phyloP scores from a whole-genome alignment of 30 jellyfish, hydroid and myxozoan species.

The Turritopsis dohrnii region DNA sequence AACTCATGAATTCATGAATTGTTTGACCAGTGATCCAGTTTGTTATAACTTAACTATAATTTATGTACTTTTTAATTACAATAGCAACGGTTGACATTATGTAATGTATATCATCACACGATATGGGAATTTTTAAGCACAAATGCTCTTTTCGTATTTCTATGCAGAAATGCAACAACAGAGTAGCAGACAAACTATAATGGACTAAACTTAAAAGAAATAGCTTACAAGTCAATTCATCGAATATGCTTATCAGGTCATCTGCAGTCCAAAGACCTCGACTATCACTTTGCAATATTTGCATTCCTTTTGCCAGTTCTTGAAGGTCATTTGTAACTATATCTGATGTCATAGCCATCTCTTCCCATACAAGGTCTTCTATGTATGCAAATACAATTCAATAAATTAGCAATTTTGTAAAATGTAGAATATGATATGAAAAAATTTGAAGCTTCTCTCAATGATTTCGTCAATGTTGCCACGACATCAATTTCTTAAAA shows the following conservation, averaged over 20 bases:
- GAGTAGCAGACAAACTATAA: background rate
- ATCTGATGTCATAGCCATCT: constrained; percentile 30
- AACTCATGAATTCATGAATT: background rate
- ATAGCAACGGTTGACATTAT: background rate
- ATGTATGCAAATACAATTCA: background rate
- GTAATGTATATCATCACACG: background rate
- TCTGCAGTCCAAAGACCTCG: constrained; percentile 73
- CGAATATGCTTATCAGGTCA: constrained; percentile 71
- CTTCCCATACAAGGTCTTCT: constrained; percentile 67
- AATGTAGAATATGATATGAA: too few species aligned
- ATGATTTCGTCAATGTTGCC: too few species aligned
- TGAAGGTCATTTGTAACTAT: constrained; percentile 31
- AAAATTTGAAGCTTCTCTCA: too few species aligned
- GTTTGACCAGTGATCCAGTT: background rate
- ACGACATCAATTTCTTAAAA: background rate
- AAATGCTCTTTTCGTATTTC: too few species aligned
- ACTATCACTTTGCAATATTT: constrained; percentile 45
- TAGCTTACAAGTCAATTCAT: constrained; percentile 62
- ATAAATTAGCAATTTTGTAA: background rate
- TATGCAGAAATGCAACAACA: too few species aligned
- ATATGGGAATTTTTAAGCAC: too few species aligned
- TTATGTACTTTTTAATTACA: too few species aligned
- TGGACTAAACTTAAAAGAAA: background rate
- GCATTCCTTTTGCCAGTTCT: constrained; percentile 55
- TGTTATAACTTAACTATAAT: too few species aligned